phyloP scores from a whole-genome alignment of 1,140 invertebrate genomes.

The Oscheius sp. region DNA sequence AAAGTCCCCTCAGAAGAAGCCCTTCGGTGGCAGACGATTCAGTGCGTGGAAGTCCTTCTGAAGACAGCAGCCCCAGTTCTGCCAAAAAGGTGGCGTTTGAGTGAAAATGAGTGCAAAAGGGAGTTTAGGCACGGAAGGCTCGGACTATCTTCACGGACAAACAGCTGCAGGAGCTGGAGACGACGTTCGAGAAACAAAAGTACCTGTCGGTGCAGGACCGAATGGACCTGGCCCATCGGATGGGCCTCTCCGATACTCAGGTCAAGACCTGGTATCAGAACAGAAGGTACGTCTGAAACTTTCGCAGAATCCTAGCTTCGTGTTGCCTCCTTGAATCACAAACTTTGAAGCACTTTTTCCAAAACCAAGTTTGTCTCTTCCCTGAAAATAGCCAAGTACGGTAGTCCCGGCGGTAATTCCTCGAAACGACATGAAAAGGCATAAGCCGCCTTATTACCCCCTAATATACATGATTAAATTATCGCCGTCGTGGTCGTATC shows the following conservation, averaged over 20 bases:
- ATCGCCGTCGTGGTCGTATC: slow-evolving; percentile 3
- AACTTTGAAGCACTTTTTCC: not conserved
- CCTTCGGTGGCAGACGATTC: not conserved
- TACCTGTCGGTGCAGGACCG: slow-evolving; percentile 96
- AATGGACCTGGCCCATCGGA: slow-evolving; percentile 92
- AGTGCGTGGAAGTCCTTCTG: not conserved
- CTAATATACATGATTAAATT: slow-evolving; percentile 7
- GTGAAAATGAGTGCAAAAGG: not conserved
- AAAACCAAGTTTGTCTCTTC: not conserved
- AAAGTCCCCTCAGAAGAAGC: slow-evolving; percentile 1
- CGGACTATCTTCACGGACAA: slow-evolving; percentile 97
- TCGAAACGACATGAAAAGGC: not conserved
- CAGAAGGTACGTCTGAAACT: slow-evolving; percentile 71
- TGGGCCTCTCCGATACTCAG: slow-evolving; percentile 94
- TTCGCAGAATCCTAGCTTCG: not conserved
- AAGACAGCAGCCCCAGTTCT: not conserved
- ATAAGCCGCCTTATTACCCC: slow-evolving; percentile 10
- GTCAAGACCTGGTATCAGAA: slow-evolving; percentile 99
- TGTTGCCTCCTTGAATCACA: not conserved
- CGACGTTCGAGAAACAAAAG: slow-evolving; percentile 95
- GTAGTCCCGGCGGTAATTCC: not conserved
- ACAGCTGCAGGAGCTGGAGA: slow-evolving; percentile 85
- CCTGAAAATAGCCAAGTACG: not conserved
- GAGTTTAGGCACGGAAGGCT: slow-evolving; percentile 81
- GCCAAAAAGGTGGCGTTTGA: not conserved